These are phyloP conservation scores for Bimastos eiseni DNA, from an alignment of 2,888 invertebrate genomes.

Conservation along the genomic window DNA sequence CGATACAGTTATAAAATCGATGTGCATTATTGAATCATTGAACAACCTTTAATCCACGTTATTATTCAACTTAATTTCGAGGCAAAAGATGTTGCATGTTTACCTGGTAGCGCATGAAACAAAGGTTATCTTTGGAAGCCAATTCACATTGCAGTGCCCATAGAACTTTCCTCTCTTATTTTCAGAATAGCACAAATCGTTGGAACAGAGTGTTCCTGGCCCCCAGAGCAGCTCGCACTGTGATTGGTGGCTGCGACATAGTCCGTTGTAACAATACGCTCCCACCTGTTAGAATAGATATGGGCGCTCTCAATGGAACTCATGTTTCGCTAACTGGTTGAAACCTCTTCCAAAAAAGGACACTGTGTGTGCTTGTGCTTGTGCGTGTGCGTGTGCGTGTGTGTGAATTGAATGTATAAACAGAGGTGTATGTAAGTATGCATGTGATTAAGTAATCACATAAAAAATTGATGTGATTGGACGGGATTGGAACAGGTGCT, in stretches of 20 bases:
- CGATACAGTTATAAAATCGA: no score
- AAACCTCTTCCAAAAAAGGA: neutral
- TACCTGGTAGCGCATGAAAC: neutral
- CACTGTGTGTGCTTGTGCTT: neutral
- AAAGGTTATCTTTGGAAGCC: conserved; percentile 54
- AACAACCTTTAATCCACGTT: no score
- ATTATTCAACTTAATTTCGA: no score
- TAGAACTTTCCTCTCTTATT: conserved; percentile 65
- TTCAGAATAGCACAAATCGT: conserved; percentile 54
- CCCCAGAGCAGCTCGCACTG: conserved; percentile 95
- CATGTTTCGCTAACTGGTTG: neutral
- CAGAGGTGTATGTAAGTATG: neutral
- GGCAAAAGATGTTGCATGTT: no score
- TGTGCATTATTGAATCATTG: no score
- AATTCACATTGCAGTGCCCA: conserved; percentile 92
- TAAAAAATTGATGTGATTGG: no score
- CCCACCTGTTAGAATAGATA: neutral
- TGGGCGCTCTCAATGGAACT: neutral
- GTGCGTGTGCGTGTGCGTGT: neutral
- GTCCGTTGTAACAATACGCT: conserved; percentile 87
- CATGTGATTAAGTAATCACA: no score
- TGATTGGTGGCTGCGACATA: conserved; percentile 83
- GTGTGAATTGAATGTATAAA: no score
- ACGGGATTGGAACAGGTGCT: no score
- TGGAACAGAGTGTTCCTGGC: conserved; percentile 52